Percentiles rank a stretch among this genome's conserved stretches.
Conservation (phyloP, 2,797 vertebrate genomes). For the Ceyx erithaca region DNA sequence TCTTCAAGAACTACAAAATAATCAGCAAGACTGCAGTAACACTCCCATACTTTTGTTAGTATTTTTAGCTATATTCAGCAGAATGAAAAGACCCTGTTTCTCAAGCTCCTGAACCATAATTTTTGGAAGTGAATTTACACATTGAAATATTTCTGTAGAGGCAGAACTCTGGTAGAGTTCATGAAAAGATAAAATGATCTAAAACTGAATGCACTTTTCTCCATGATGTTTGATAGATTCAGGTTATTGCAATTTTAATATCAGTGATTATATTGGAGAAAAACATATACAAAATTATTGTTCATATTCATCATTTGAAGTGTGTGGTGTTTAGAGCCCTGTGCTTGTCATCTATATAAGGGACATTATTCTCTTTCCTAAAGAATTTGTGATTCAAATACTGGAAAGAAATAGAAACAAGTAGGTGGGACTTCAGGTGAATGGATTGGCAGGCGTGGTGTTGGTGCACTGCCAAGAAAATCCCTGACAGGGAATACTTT, state of each 20-base stretch:
- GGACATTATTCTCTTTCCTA: not conserved
- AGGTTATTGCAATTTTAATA: not conserved
- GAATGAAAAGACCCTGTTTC: conserved; percentile 5
- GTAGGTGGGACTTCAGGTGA: not conserved
- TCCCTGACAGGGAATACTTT: not conserved
- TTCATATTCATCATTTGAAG: not conserved
- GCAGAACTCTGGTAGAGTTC: not conserved
- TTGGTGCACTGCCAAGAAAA: not conserved
- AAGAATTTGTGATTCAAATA: not conserved
- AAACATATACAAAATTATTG: not conserved
- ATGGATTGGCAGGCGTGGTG: not conserved
- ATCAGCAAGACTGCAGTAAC: conserved; percentile 6
- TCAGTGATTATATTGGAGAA: not conserved
- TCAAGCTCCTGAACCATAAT: not conserved
- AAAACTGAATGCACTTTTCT: not conserved
- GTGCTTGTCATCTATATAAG: not conserved
- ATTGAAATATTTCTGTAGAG: not conserved
- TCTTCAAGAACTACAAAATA: conserved; percentile 21
- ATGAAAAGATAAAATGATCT: not conserved
- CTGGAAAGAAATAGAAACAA: not conserved
- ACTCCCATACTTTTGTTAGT: not conserved
- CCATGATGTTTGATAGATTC: not conserved
- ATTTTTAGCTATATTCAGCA: conserved; percentile 34
- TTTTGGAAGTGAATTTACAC: not conserved
- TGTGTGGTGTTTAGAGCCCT: not conserved